Conservation (phyloP, 1,140 invertebrate genomes). For the Eriocheir sinensis region DNA sequence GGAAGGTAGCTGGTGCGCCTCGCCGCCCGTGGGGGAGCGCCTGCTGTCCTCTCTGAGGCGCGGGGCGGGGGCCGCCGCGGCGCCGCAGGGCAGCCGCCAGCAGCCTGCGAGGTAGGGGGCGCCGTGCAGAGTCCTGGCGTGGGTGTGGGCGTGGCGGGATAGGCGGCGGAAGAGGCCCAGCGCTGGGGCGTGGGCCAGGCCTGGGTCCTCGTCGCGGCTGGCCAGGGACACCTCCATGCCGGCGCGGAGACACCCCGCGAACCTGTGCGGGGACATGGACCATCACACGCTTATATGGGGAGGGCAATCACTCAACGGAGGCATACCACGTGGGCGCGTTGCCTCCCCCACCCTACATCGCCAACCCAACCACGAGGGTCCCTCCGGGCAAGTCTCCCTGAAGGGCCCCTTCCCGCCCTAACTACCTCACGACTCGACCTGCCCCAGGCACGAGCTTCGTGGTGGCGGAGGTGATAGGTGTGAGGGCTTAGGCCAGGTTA, state of each 20-base stretch:
- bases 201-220: not conserved
- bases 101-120: not conserved
- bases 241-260: conserved; percentile 43
- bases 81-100: not conserved
- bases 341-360: no score
- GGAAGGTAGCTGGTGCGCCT: not conserved
- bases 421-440: no score
- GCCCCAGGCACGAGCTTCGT: no score
- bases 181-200: not conserved
- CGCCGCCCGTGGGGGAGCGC: not conserved
- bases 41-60: not conserved
- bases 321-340: no score
- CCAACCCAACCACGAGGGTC: no score
- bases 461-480: no score
- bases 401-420: no score
- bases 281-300: not conserved
- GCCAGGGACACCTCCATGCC: conserved; percentile 56
- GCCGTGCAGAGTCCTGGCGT: not conserved
- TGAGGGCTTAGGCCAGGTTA: no score
- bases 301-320: no score
- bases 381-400: no score
- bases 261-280: not conserved
- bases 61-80: not conserved
- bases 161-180: not conserved
- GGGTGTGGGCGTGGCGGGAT: not conserved